A percentile compares a stretch with the other conserved stretches of the same genome.
These are phyloP conservation scores for Felis catus DNA, from an alignment of 2,113 vertebrate genomes.

Conservation along the genomic window F.catus_Fca126_mat1.0 CM031413.1:158770501-158771000, in stretches of 20 bases:
- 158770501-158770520: slow-evolving; percentile 70
- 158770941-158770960: background rate
- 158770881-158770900: background rate
- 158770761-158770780: background rate
- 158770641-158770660: background rate
- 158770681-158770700: background rate
- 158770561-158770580: slow-evolving; percentile 36
- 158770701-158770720: background rate
- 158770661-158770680: slow-evolving; percentile 23
- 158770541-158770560: slow-evolving; percentile 6
- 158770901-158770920: background rate
- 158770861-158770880: background rate
- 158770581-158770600: slow-evolving; percentile 35
- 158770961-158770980: fast-evolving
- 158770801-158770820: background rate
- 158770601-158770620: background rate
- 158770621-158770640: background rate
- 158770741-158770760: background rate
- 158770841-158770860: background rate
- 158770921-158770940: background rate
- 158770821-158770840: background rate
- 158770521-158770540: slow-evolving; percentile 56
- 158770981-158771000: too few relatives aligned
- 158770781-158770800: background rate
- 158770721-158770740: background rate